Conservation (phyloP, 1,140 invertebrate genomes). For the Drosophila oshimai region DNA sequence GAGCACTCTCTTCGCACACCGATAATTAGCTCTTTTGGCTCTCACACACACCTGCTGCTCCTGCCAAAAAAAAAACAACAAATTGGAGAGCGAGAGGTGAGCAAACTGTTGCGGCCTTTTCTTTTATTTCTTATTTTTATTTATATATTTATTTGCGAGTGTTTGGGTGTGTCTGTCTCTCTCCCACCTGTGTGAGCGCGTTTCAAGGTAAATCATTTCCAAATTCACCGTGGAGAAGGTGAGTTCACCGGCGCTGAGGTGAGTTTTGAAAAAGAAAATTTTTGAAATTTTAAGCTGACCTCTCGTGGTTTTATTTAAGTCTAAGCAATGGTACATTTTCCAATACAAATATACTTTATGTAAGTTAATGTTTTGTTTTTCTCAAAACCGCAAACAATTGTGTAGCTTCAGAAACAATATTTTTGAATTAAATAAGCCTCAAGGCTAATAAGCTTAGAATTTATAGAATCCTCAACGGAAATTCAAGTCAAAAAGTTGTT, state of each 20-base stretch:
- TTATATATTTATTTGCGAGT: constrained; percentile 13
- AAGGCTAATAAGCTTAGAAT: not conserved
- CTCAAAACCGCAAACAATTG: too few species aligned
- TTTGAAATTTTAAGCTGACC: not conserved
- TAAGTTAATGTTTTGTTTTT: too few species aligned
- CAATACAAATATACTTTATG: too few species aligned
- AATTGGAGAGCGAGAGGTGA: constrained; percentile 23
- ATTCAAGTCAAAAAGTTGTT: constrained; percentile 2
- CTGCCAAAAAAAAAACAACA: not conserved
- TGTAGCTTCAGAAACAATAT: too few species aligned
- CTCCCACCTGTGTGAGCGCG: constrained; percentile 46
- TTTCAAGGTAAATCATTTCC: constrained; percentile 67
- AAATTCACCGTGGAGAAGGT: constrained; percentile 5
- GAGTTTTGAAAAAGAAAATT: constrained; percentile 5
- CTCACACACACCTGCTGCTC: constrained; percentile 54
- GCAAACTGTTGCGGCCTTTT: constrained; percentile 43
- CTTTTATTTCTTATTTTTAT: constrained; percentile 20
- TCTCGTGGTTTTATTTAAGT: not conserved
- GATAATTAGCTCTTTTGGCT: constrained; percentile 33
- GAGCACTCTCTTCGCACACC: constrained; percentile 6
- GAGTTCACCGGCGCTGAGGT: constrained; percentile 17
- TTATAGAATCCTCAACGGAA: not conserved
- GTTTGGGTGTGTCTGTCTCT: constrained; percentile 6
- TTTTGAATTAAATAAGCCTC: too few species aligned
- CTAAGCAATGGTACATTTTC: too few species aligned